A percentile compares a stretch with the other conserved stretches of the same genome.
Evolutionary conservation across 2,888 invertebrate genomes (phyloP).

Genomic region (Prosopocoilus inquinatus): DNA sequence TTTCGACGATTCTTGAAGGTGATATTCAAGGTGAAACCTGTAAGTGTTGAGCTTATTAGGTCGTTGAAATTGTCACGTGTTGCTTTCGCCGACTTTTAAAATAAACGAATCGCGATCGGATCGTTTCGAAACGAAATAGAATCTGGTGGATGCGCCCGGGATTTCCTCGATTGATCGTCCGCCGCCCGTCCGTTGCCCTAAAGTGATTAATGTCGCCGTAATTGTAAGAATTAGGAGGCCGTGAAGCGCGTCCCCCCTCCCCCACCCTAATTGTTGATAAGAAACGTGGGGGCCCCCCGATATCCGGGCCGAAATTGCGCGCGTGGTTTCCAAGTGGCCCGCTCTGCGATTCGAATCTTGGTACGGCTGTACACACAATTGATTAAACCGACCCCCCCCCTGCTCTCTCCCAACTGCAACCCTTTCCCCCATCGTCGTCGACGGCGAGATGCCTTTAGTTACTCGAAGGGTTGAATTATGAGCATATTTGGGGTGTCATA

Average conservation of each 20-base stretch:
- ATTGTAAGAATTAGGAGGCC: conserved; percentile 17
- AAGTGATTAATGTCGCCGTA: conserved; percentile 15
- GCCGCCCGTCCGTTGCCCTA: conserved; percentile 14
- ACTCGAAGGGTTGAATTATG: conserved; percentile 44
- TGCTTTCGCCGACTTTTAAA: too few species aligned
- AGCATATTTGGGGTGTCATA: conserved; percentile 45
- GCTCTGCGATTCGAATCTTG: conserved; percentile 25
- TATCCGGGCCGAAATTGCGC: too few species aligned
- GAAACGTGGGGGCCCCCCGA: too few species aligned
- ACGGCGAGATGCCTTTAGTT: conserved; percentile 41
- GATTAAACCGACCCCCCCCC: conserved; percentile 38
- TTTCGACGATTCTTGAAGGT: too few species aligned
- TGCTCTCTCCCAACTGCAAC: conserved; percentile 31
- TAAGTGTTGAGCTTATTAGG: too few species aligned
- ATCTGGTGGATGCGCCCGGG: too few species aligned
- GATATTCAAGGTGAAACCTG: too few species aligned
- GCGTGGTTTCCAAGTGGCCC: background rate
- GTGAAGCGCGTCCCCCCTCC: conserved; percentile 8
- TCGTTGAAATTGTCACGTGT: too few species aligned
- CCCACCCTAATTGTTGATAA: too few species aligned
- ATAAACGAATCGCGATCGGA: too few species aligned
- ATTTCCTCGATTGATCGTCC: conserved; percentile 11
- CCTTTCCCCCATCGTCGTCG: conserved; percentile 29
- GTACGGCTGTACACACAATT: conserved; percentile 31
- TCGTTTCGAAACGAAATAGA: too few species aligned